Conservation (phyloP, 2,113 vertebrate species). For the Smithornis capensis region DNA sequence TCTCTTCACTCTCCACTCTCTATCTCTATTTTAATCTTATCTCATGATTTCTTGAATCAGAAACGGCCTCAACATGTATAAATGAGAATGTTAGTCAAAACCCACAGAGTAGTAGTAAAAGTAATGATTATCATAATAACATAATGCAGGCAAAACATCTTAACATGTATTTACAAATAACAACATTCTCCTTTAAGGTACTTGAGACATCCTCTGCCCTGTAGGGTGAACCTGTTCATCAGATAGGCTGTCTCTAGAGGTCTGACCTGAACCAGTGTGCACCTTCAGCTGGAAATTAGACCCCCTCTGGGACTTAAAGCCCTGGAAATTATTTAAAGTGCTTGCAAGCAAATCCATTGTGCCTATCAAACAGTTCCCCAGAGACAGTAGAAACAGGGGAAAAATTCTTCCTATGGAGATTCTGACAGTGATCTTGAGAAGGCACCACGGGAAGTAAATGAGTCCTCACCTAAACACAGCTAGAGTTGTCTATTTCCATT, state of each 20-base stretch:
- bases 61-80: not conserved
- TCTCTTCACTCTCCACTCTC: not conserved
- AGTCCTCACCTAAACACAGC: slow-evolving; percentile 36
- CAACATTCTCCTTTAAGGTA: not conserved
- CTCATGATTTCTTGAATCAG: not conserved
- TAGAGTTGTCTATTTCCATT: slow-evolving; percentile 17
- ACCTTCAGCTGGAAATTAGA: slow-evolving; percentile 23
- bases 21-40: not conserved
- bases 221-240: slow-evolving; percentile 5
- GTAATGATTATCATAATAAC: slow-evolving; percentile 25
- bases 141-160: not conserved
- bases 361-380: slow-evolving; percentile 36
- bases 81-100: not conserved
- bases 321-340: slow-evolving; percentile 58
- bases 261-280: slow-evolving; percentile 29
- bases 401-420: slow-evolving; percentile 17
- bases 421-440: slow-evolving; percentile 38
- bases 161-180: slow-evolving; percentile 43
- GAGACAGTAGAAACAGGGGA: not conserved
- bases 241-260: not conserved
- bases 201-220: not conserved
- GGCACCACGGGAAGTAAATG: slow-evolving; percentile 25
- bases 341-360: slow-evolving; percentile 58
- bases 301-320: slow-evolving; percentile 35
- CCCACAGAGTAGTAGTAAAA: not conserved